Base-by-base conservation (phyloP, 2,888 invertebrate species). In the Dendrolimus houi region DNA sequence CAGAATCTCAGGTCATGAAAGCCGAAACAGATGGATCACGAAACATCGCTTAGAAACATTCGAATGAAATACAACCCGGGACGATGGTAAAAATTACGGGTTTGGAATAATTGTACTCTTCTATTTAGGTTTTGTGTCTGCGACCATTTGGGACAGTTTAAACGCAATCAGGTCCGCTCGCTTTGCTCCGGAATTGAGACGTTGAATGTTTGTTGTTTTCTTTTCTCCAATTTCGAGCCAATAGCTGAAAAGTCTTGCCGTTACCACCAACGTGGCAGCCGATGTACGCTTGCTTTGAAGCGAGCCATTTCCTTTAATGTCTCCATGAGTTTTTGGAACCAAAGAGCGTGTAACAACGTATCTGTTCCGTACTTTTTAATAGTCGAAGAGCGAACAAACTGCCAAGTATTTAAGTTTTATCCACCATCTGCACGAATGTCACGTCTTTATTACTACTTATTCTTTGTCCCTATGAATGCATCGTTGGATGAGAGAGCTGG, bases 361-460 rank as follows among this genome's bases (percentile, higher is more conserved):
- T 87, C 85, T 86, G 77, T 83, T 83, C 82, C 69, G 77, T 81
- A 76, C 74, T 81, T 85, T 83, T 85, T 87, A 88, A 87, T 86
- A 84, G 86, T 76, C 73, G 66, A 74, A 81, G 78, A 83, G 71
- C 78, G 82, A 80, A 87, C 82, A 84, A 87, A 85, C 83, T 85
- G 81, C 75, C 77, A 81, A 83, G 85, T 85, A 86, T 87, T 29
- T 85, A 85, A 83, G 81, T 85, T 87, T 88, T 88, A 89, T 86
- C 85, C 85, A 85, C 81, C 86, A 88, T 89, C 86, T 89, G 87
- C 84, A 90, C 79, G 82, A 85, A 77, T 86, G 86, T 88, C 88
- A 89, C 88, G 88, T 89, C 87, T 88, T 83, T 87, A 88, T 87
- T 86, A 84, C 84, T 85, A 82, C 85, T 85, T 89, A 88, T 85